Percentiles rank a stretch among this genome's conserved stretches.
phyloP scores from a whole-genome alignment of 2,797 vertebrate species.

The Dendrocincla fuliginosa region DNA sequence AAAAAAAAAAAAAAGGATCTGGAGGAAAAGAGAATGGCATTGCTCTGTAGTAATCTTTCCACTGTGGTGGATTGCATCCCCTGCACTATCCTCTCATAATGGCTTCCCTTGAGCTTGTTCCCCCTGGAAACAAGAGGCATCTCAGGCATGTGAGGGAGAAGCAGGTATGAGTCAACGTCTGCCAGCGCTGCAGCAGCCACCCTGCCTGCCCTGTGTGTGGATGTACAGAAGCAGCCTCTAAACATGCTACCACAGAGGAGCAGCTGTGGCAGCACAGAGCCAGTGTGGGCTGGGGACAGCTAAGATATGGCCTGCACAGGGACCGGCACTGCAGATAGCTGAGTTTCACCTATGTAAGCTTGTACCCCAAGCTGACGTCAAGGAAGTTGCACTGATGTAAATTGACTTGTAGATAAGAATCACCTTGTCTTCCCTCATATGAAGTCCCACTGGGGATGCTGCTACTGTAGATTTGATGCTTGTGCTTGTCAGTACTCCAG shows the following conservation, averaged over 20 bases:
- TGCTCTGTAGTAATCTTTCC: background rate
- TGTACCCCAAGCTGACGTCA: fast-evolving
- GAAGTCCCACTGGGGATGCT: background rate
- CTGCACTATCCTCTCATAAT: background rate
- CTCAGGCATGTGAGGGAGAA: background rate
- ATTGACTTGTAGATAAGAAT: background rate
- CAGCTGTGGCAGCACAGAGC: background rate
- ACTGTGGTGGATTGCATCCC: fast-evolving
- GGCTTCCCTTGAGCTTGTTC: background rate
- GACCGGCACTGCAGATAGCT: background rate
- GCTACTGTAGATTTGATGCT: background rate
- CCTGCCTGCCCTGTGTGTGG: background rate
- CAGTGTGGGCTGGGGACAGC: background rate
- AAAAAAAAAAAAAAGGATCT: background rate
- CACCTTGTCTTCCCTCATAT: background rate
- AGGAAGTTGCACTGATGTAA: background rate
- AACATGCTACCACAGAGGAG: fast-evolving
- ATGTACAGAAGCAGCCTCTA: fast-evolving
- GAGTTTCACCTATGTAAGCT: background rate
- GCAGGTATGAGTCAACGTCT: background rate
- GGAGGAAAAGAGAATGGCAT: background rate
- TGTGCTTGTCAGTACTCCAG: background rate
- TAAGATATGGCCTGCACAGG: fast-evolving
- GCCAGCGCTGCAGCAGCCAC: fast-evolving
- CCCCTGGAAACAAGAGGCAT: background rate